phyloP scores from a whole-genome alignment of 2,888 invertebrate species.

The Calameuta idolon region DNA sequence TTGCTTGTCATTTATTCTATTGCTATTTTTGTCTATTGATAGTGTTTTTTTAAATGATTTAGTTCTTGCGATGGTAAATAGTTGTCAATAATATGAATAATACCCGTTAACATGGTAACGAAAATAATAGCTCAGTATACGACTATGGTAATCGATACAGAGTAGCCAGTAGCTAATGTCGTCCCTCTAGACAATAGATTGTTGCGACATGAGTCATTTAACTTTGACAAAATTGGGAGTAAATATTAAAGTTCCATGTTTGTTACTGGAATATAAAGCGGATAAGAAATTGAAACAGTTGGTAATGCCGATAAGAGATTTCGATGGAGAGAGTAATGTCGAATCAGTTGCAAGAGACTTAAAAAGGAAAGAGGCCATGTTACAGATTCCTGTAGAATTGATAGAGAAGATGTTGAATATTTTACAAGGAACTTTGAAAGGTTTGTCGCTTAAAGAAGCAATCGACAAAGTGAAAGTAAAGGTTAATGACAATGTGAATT shows the following conservation, averaged over 20 bases:
- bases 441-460: background rate
- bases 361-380: background rate
- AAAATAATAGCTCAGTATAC: background rate
- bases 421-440: background rate
- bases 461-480: background rate
- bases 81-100: background rate
- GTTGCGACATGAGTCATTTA: background rate
- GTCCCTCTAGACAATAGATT: background rate
- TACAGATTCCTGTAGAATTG: background rate
- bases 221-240: background rate
- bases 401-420: background rate
- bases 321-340: background rate
- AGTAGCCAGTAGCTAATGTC: background rate
- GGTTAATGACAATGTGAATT: background rate
- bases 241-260: background rate
- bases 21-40: background rate
- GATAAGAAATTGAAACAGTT: background rate
- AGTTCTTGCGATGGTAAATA: background rate
- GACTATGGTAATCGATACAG: background rate
- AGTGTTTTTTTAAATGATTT: background rate
- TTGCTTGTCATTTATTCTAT: background rate
- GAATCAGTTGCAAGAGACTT: background rate
- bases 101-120: background rate
- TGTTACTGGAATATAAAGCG: background rate
- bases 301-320: background rate